Percentiles rank a stretch among this genome's conserved stretches.
phyloP scores from a whole-genome alignment of 2,888 invertebrate species.

The Limnephilus auricula region DNA sequence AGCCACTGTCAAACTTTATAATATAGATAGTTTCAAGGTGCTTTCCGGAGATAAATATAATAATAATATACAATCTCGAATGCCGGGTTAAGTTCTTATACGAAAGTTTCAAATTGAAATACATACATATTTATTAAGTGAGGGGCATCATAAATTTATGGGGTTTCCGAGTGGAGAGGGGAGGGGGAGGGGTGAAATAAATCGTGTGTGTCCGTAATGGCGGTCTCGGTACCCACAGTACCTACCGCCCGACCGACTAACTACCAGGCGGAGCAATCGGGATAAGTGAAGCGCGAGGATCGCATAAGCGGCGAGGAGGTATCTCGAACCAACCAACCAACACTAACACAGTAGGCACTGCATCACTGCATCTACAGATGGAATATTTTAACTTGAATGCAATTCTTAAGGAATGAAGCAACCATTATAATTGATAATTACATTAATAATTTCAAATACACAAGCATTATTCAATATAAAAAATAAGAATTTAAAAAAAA shows the following conservation, averaged over 20 bases:
- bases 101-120: constrained; percentile 21
- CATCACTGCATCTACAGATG: background rate
- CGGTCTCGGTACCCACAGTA: background rate
- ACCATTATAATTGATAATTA: background rate
- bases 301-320: constrained; percentile 34
- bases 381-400: background rate
- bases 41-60: background rate
- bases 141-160: constrained; percentile 2
- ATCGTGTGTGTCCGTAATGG: constrained; percentile 26
- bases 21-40: background rate
- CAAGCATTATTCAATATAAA: background rate
- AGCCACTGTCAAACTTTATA: background rate
- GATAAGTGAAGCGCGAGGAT: constrained; percentile 34
- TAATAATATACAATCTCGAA: background rate
- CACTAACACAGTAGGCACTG: background rate
- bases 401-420: background rate
- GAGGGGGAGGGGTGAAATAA: background rate
- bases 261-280: constrained; percentile 23
- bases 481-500: too few species aligned
- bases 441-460: background rate
- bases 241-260: constrained; percentile 12
- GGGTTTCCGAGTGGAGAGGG: background rate
- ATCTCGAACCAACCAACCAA: constrained; percentile 3
- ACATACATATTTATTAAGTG: constrained; percentile 11
- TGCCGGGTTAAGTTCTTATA: background rate